These are phyloP conservation scores for Ginglymostoma cirratum DNA, from an alignment of 2,113 vertebrate genomes.

Conservation along the genomic window DNA sequence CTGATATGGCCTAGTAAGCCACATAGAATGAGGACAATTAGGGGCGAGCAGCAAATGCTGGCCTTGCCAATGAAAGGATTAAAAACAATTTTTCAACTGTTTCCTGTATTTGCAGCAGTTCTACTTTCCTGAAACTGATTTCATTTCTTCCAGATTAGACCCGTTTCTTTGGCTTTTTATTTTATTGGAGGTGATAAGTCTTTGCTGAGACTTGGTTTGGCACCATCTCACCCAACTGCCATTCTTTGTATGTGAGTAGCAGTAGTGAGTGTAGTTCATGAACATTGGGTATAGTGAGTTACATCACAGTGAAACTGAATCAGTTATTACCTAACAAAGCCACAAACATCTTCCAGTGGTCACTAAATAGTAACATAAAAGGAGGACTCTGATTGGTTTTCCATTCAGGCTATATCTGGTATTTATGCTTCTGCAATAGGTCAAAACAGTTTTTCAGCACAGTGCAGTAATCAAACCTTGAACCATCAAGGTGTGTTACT, in stretches of 20 bases:
- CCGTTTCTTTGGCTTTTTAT: background rate
- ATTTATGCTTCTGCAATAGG: background rate
- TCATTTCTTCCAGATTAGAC: background rate
- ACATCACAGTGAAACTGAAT: background rate
- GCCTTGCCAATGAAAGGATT: no score
- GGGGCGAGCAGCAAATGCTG: no score
- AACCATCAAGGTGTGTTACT: background rate
- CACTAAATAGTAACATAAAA: background rate
- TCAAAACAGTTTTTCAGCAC: background rate
- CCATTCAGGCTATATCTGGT: background rate
- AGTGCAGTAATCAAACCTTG: background rate
- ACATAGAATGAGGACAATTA: no score
- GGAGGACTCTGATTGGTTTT: background rate
- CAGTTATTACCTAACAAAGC: background rate
- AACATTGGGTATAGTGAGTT: background rate
- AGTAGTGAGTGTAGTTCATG: background rate
- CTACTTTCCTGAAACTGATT: background rate
- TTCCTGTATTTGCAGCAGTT: background rate
- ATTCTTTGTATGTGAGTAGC: background rate
- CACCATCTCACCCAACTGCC: background rate
- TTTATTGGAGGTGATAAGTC: background rate
- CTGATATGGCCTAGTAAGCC: no score
- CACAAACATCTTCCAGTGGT: no score
- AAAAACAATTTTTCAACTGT: no score
- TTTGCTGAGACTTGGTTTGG: background rate